Percentiles rank a stretch among this genome's conserved stretches.
Evolutionary conservation across 2,113 vertebrate species (phyloP).

Genomic region (Aepyceros melampus): DNA sequence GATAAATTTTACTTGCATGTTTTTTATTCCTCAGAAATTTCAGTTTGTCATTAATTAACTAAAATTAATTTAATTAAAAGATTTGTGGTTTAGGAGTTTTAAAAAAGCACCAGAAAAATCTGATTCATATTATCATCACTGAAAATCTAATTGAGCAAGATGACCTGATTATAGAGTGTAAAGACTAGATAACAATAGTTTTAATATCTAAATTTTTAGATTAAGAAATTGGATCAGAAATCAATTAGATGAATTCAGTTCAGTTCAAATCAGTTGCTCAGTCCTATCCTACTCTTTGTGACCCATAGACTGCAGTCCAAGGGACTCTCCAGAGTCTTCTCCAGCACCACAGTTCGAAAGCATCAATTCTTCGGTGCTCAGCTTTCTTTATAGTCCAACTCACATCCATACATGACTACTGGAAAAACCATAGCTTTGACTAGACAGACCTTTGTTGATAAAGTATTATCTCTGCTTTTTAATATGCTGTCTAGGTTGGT

Average conservation of each 20-base stretch:
- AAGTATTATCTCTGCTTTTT: neutral
- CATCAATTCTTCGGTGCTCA: neutral
- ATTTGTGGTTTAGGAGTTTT: neutral
- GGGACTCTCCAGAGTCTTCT: neutral
- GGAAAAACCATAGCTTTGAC: neutral
- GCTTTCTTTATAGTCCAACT: neutral
- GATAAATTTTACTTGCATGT: neutral
- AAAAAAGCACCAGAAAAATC: neutral
- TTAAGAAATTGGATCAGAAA: neutral
- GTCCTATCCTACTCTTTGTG: neutral
- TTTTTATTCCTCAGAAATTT: conserved; percentile 7
- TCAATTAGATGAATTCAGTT: neutral
- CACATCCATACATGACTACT: neutral
- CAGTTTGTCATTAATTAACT: neutral
- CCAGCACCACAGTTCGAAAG: neutral
- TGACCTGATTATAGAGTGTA: neutral
- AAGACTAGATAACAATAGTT: neutral
- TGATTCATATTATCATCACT: neutral
- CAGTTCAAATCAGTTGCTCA: neutral
- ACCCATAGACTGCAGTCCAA: neutral
- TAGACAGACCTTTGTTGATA: neutral
- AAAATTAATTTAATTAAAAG: conserved; percentile 11
- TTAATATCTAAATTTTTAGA: neutral
- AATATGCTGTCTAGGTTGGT: neutral
- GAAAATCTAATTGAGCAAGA: conserved; percentile 22